Percentiles rank a stretch among this genome's conserved stretches.
phyloP scores from a whole-genome alignment of 2,888 invertebrate genomes.

The Lamellibrachia columna region DNA sequence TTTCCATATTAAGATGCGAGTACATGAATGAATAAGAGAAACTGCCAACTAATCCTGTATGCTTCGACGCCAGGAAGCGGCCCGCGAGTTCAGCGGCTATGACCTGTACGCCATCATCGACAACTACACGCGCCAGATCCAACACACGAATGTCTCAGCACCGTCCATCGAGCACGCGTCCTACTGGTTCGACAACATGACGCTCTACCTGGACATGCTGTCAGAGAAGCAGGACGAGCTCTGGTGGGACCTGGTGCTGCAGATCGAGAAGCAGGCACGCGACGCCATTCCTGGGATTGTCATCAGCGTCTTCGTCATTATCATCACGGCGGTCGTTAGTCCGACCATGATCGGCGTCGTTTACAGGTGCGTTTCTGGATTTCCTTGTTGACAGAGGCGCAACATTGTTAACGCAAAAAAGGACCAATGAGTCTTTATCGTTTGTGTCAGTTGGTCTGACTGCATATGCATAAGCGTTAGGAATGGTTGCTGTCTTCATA shows the following conservation, averaged over 20 bases:
- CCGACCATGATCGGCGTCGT: not conserved
- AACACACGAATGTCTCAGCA: constrained; percentile 30
- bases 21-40: too few species aligned
- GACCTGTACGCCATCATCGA: not conserved
- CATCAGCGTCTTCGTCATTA: not conserved
- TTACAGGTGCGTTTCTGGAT: not conserved
- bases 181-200: constrained; percentile 54
- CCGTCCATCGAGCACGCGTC: constrained; percentile 30
- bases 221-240: constrained; percentile 32
- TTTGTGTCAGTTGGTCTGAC: too few species aligned
- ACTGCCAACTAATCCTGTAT: not conserved
- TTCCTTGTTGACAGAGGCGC: not conserved
- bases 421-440: too few species aligned
- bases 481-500: too few species aligned
- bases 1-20: too few species aligned
- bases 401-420: too few species aligned
- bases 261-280: not conserved
- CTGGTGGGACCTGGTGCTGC: not conserved
- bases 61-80: not conserved
- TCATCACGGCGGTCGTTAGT: not conserved
- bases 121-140: constrained; percentile 38
- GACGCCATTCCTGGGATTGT: not conserved
- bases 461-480: too few species aligned
- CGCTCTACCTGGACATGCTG: constrained; percentile 44
- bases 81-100: not conserved